Evolutionary conservation across 2,113 vertebrate genomes (phyloP).

Genomic region (Campylorhamphus procurvoides): DNA sequence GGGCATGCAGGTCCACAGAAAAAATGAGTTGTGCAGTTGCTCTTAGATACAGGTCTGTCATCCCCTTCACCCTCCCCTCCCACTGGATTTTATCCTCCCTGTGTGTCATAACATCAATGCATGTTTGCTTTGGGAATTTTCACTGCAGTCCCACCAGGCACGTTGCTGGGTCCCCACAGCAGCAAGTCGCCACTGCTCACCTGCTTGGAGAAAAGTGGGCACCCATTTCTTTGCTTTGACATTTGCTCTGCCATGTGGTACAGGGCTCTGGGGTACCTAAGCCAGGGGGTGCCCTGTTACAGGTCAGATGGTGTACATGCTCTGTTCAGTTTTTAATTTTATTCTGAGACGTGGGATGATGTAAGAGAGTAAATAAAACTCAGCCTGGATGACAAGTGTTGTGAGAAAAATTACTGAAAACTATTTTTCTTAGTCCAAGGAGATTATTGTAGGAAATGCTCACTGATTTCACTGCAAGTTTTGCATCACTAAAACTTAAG

Average conservation of each 20-base stretch:
- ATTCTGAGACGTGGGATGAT: neutral
- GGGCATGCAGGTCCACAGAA: fast-evolving
- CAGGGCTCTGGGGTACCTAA: fast-evolving
- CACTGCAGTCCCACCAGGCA: neutral
- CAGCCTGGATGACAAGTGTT: neutral
- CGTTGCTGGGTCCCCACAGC: fast-evolving
- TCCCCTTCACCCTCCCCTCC: too few species aligned
- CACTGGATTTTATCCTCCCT: neutral
- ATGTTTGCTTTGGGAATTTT: neutral
- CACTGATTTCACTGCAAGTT: neutral
- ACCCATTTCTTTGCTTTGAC: neutral
- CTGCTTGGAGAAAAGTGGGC: fast-evolving
- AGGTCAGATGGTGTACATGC: neutral
- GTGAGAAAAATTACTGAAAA: neutral
- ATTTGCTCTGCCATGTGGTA: neutral
- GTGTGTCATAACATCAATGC: neutral
- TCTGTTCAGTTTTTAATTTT: neutral
- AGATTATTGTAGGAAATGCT: neutral
- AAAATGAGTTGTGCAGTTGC: neutral
- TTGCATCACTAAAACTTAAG: neutral
- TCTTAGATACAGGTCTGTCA: neutral
- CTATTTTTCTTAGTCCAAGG: neutral
- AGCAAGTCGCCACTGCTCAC: neutral
- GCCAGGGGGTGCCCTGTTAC: neutral
- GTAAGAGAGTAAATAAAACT: neutral